Conservation (phyloP, 2,797 vertebrate genomes). For the Fringilla coelebs region DNA sequence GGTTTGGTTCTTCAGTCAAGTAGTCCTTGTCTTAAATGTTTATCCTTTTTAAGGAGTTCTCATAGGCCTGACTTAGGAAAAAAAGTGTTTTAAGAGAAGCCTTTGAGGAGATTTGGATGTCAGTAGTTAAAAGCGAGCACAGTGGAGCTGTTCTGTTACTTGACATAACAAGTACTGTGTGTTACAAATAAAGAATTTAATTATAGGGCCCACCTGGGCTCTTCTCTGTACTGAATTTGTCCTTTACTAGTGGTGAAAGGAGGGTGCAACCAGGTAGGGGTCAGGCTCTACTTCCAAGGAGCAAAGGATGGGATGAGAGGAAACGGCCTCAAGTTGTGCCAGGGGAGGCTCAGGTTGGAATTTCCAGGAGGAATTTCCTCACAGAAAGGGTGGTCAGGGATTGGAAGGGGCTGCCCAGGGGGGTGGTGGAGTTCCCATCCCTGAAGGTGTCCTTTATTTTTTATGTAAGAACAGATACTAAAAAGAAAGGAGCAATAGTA, state of each 20-base stretch:
- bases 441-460: neutral
- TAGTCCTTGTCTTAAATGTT: neutral
- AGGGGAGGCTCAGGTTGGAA: neutral
- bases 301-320: neutral
- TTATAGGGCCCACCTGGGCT: neutral
- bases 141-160: no score
- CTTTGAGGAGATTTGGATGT: neutral
- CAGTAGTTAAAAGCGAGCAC: neutral
- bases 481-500: neutral
- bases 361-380: neutral
- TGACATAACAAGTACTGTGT: neutral
- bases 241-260: neutral
- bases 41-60: neutral
- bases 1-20: neutral
- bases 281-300: neutral
- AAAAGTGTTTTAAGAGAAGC: neutral
- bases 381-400: neutral
- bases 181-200: neutral
- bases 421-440: neutral
- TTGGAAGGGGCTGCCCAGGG: neutral
- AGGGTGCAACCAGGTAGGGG: neutral
- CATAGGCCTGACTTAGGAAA: neutral
- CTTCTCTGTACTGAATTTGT: neutral
- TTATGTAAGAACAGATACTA: neutral
- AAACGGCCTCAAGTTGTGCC: rapidly evolving